Percentiles rank a stretch among this genome's conserved stretches.
These are phyloP conservation scores for Pygocentrus nattereri DNA, from an alignment of 2,797 vertebrate genomes.

Conservation along the genomic window DNA sequence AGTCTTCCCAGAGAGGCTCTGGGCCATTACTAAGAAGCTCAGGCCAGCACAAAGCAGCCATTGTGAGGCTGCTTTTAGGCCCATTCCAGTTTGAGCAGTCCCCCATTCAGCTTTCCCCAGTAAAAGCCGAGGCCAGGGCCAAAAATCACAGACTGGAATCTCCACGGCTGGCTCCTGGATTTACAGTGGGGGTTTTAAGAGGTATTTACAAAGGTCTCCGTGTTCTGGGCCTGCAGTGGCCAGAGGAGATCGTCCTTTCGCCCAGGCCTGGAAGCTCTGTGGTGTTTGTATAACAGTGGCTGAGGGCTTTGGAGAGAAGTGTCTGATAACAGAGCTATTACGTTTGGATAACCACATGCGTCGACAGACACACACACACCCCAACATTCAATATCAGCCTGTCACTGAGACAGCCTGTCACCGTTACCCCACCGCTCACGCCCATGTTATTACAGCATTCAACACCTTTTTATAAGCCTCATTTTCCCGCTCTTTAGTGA, in stretches of 20 bases:
- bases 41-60: slow-evolving; percentile 76
- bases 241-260: slow-evolving; percentile 24
- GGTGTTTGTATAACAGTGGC: slow-evolving; percentile 22
- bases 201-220: slow-evolving; percentile 67
- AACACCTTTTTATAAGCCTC: slow-evolving; percentile 33
- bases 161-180: slow-evolving; percentile 68
- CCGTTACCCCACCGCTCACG: not conserved
- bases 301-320: slow-evolving; percentile 28
- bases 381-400: slow-evolving; percentile 18
- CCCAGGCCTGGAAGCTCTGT: slow-evolving; percentile 7
- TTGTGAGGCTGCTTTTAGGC: slow-evolving; percentile 76
- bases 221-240: slow-evolving; percentile 45
- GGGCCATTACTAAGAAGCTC: slow-evolving; percentile 71
- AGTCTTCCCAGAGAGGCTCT: slow-evolving; percentile 67
- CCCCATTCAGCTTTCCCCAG: slow-evolving; percentile 65
- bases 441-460: slow-evolving; percentile 30
- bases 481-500: slow-evolving; percentile 18
- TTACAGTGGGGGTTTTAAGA: slow-evolving; percentile 68
- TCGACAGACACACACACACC: slow-evolving; percentile 12
- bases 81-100: slow-evolving; percentile 66
- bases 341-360: not conserved
- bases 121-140: slow-evolving; percentile 72
- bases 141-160: slow-evolving; percentile 80
- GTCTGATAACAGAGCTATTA: slow-evolving; percentile 16
- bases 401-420: slow-evolving; percentile 14